phyloP scores from a whole-genome alignment of 2,888 invertebrate genomes.

The Globia sparganii region DNA sequence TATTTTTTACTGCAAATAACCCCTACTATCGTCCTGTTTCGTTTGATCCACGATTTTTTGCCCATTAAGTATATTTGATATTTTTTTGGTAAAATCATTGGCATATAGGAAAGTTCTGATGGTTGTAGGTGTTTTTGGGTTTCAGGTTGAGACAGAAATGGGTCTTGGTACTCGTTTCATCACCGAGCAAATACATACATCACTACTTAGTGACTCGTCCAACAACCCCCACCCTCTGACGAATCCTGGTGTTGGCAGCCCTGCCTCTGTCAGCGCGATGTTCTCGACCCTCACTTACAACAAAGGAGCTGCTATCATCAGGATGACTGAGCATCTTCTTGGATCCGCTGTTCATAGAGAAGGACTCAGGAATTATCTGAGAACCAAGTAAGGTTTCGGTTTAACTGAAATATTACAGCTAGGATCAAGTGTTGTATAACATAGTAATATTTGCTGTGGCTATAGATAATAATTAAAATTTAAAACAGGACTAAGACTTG shows the following conservation, averaged over 20 bases:
- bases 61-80: too few relatives aligned
- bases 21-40: too few relatives aligned
- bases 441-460: neutral
- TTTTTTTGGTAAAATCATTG: neutral
- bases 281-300: constrained; percentile 93
- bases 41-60: too few relatives aligned
- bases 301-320: constrained; percentile 92
- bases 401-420: neutral
- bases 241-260: constrained; percentile 88
- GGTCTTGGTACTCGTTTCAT: constrained; percentile 93
- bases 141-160: constrained; percentile 91
- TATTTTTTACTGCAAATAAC: too few relatives aligned
- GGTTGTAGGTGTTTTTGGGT: neutral
- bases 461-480: neutral
- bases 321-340: constrained; percentile 92
- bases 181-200: constrained; percentile 92
- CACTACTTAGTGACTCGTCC: constrained; percentile 91
- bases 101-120: neutral
- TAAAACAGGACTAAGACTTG: neutral
- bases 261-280: constrained; percentile 90
- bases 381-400: constrained; percentile 14
- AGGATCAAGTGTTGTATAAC: too few relatives aligned
- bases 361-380: constrained; percentile 90
- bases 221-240: constrained; percentile 91
- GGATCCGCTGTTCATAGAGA: constrained; percentile 87